phyloP scores from a whole-genome alignment of 2,888 invertebrate genomes.

The Leuctra nigra region DNA sequence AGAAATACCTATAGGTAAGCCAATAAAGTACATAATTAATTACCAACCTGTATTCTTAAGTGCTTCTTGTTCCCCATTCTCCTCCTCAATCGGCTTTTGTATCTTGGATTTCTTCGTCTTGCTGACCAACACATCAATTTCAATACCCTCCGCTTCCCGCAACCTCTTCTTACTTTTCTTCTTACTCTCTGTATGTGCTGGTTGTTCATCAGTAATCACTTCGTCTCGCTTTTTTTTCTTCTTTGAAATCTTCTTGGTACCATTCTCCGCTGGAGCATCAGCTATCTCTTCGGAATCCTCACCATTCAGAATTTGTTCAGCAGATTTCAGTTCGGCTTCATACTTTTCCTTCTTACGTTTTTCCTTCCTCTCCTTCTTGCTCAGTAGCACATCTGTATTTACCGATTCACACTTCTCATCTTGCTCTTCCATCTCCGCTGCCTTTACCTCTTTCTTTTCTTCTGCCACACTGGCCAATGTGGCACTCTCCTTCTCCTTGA shows the following conservation, averaged over 20 bases:
- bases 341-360: neutral
- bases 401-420: no score
- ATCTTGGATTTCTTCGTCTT: no score
- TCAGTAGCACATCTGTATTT: neutral
- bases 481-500: constrained; percentile 14
- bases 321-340: neutral
- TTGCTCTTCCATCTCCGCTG: no score
- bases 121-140: no score
- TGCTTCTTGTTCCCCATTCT: no score
- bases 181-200: neutral
- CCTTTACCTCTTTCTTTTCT: neutral
- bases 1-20: no score
- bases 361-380: neutral
- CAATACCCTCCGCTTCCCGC: no score
- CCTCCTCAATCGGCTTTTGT: no score
- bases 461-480: constrained; percentile 21
- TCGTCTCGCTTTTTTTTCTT: neutral
- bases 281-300: neutral
- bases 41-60: no score
- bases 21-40: no score
- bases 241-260: neutral
- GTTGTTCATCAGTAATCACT: neutral
- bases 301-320: neutral
- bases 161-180: neutral
- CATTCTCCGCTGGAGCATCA: neutral